Conservation (phyloP, 2,113 vertebrate species). For the Mesocricetus auratus region DNA sequence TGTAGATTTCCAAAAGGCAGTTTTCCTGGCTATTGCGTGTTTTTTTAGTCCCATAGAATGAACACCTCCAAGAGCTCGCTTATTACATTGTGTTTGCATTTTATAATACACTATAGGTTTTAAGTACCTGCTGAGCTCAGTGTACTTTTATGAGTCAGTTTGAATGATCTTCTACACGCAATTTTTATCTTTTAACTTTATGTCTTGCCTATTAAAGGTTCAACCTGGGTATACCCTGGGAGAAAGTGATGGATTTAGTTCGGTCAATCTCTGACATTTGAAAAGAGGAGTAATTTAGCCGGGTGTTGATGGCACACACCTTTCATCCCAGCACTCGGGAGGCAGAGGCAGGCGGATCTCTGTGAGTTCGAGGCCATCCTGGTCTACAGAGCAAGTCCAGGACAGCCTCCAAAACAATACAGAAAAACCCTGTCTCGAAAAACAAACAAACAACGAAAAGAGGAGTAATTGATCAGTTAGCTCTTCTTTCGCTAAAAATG, state of each 20-base stretch:
- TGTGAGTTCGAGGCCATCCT: no score
- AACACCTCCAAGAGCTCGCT: conserved; percentile 21
- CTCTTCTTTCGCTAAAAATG: conserved; percentile 31
- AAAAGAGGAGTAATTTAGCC: conserved; percentile 39
- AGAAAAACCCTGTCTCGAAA: no score
- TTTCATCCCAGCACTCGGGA: no score
- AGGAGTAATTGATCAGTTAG: conserved; percentile 20
- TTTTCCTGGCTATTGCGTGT: background rate
- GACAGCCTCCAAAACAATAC: no score
- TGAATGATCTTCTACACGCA: background rate
- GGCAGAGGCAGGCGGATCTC: no score
- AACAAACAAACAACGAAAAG: no score
- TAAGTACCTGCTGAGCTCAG: background rate
- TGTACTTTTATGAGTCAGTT: background rate
- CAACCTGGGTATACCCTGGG: background rate
- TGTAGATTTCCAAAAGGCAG: background rate
- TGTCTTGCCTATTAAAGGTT: background rate
- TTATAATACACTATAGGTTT: background rate
- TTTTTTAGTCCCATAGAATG: background rate
- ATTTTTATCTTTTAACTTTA: conserved; percentile 13
- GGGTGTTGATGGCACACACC: no score
- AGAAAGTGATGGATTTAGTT: conserved; percentile 62
- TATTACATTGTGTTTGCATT: background rate
- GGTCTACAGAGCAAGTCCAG: no score
- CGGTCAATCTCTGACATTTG: background rate